Evolutionary conservation across 2,888 invertebrate species (phyloP), one percentile per base, ranked within the genome.

Genomic region (Siphlonurus alternatus): DNA sequence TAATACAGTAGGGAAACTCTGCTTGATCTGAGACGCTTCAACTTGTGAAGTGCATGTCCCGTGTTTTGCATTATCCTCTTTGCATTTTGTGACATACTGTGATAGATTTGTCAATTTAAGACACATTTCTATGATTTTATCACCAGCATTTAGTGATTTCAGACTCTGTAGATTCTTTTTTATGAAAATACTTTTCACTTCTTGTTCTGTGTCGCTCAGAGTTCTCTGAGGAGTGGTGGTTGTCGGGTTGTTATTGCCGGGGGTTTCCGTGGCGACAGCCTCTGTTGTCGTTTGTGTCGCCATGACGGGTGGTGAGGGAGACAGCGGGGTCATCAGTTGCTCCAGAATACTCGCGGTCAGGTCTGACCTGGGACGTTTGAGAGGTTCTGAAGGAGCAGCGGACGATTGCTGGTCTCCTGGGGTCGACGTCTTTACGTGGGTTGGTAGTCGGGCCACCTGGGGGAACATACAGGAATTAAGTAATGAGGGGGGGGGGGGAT

Each of bases 91-190:
- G 66, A 82, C 79, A 68, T 84, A 86, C 66, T 82, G 79, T 66
- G 80, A 80, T 53, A 38, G 15, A 38, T 38, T 38, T 38, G 38
- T 15, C 5, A 38, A 15, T 38, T 38, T 38, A 10, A 87, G 80
- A 73, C 94, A 94, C 68, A 93, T 85, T 70, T 90, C 87, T 54
- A 93, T 79, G 64, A 95, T 77, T 15, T 86, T 84, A 70, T 89
- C 85, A 25, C 91, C 91, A 1, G 91, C 94, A 69, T 89, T 83
- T 66, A 93, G 79, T 69, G 86, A 84, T 78, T 91, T 88, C 63
- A 96, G 79, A 69, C 84, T 83, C 51, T 86, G 83, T 2, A 87
- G 81, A 73, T 93, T 93, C 63, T 88, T 87, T 65, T 85, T 81
- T 65, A 87, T 79, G 71, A 94, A 85, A 75, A 89, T 82, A 73